Base-by-base conservation (phyloP, 2,113 vertebrate genomes). In the Zosterops lateralis region DNA sequence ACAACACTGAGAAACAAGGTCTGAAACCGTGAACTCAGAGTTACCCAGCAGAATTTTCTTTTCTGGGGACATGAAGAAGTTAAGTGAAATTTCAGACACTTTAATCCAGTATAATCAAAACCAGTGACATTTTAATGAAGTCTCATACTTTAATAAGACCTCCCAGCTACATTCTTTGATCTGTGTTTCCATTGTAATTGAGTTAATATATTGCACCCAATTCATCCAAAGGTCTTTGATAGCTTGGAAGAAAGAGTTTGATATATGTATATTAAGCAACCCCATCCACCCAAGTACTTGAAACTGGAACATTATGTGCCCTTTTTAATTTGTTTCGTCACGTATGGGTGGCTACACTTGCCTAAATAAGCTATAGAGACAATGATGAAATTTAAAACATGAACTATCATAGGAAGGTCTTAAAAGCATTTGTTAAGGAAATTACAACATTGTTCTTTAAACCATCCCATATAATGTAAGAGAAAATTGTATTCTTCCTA, bases 381-480 rank as follows among this genome's bases (percentile, higher is more conserved):
- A 92, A 88, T 42, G 38, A 78, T 94, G 79, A 87, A 21, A 67
- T 95, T 90, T 90, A 78, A 86, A 92, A 80, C 22, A 51, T 65
- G 92, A 92, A 57, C 88, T 66, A 86, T 87, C 36, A 73, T 58
- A 61, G 34, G 54, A 91, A 93, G 77, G 81, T 87, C 80, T 92
- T 91, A 84, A 95, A 95, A 94, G 86, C 84, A 58, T 94, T 96
- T 95, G 72, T 87, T 89, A 87, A 87, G 70, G 91, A 92, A 96
- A 95, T 95, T 94, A 91, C 89, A 94, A 70, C 42, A 74, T 96
- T 94, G 84, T 96, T 95, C 91, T 94, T 94, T 92, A 89, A 96
- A 81, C 60, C 87, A 56, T 36, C 80, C 68, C 76, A 86, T 95
- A 87, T 74, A 91, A 89, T 92, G 87, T 87, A 87, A 84, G 54